Evolutionary conservation across 2,888 invertebrate species (phyloP).

Genomic region (Nemotelus pantherinus): DNA sequence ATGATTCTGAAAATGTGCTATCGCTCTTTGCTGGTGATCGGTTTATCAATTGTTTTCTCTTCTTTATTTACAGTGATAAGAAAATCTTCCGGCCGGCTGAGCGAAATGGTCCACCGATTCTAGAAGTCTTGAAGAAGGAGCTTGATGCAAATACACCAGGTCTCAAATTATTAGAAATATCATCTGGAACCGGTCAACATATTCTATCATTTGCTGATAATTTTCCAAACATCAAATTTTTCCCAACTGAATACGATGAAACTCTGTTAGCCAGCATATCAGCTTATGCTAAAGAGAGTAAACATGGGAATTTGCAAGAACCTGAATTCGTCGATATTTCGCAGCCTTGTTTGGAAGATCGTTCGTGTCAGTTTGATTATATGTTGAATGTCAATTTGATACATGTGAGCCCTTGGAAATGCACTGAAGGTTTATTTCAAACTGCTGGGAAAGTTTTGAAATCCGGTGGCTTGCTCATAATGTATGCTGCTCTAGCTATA

Average conservation of each 20-base stretch:
- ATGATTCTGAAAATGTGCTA: too few relatives aligned
- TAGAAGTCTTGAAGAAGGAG: conserved; percentile 74
- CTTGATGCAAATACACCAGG: conserved; percentile 65
- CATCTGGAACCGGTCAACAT: conserved; percentile 88
- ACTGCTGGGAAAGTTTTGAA: conserved; percentile 78
- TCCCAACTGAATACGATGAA: conserved; percentile 81
- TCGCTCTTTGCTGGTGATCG: background rate
- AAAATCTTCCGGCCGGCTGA: conserved; percentile 72
- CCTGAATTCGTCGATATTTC: conserved; percentile 76
- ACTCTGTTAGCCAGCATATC: conserved; percentile 69
- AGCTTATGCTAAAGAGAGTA: conserved; percentile 68
- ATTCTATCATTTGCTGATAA: conserved; percentile 78
- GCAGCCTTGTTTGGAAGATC: conserved; percentile 61
- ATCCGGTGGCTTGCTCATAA: conserved; percentile 75
- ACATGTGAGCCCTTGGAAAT: conserved; percentile 81
- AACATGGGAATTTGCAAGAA: conserved; percentile 72
- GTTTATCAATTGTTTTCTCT: background rate
- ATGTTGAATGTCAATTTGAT: conserved; percentile 88
- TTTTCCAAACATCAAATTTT: conserved; percentile 79
- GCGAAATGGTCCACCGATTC: conserved; percentile 78
- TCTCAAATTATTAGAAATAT: conserved; percentile 74
- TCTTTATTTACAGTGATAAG: conserved; percentile 22
- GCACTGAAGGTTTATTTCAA: conserved; percentile 79
- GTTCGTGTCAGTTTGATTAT: conserved; percentile 72
- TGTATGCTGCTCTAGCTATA: conserved; percentile 86